phyloP scores from a whole-genome alignment of 2,113 vertebrate species.

The Malurus alboscapulatus region DNA sequence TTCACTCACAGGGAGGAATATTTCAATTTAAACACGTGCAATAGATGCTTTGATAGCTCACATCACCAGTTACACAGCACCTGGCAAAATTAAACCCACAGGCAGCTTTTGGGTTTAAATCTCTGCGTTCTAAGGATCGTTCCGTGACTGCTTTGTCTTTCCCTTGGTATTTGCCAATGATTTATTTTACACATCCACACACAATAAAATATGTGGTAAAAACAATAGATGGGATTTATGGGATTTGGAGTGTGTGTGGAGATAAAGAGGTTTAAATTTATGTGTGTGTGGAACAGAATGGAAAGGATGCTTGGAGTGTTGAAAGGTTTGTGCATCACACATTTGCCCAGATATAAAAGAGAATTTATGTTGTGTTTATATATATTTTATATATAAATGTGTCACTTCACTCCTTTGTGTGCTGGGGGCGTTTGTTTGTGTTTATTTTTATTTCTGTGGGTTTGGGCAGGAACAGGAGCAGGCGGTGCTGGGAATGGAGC shows the following conservation, averaged over 20 bases:
- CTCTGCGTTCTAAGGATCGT: neutral
- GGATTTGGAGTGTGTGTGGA: neutral
- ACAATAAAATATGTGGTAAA: neutral
- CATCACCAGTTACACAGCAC: neutral
- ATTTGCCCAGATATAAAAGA: neutral
- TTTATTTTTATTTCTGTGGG: no score
- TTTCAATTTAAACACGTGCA: neutral
- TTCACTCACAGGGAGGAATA: neutral
- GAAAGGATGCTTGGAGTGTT: neutral
- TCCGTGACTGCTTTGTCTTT: neutral
- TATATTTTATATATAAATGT: neutral
- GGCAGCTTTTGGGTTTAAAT: neutral
- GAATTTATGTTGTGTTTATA: no score
- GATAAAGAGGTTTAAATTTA: neutral
- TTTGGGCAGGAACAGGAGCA: no score
- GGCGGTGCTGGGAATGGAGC: no score
- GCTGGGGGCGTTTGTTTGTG: no score
- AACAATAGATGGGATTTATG: neutral
- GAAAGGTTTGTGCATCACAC: neutral
- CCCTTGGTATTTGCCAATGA: neutral
- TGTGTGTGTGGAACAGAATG: neutral
- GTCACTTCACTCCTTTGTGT: neutral
- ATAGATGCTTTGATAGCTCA: neutral
- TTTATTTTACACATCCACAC: neutral
- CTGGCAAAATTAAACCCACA: neutral